phyloP scores from a whole-genome alignment of 2,888 invertebrate genomes.

The Acleris holmiana region DNA sequence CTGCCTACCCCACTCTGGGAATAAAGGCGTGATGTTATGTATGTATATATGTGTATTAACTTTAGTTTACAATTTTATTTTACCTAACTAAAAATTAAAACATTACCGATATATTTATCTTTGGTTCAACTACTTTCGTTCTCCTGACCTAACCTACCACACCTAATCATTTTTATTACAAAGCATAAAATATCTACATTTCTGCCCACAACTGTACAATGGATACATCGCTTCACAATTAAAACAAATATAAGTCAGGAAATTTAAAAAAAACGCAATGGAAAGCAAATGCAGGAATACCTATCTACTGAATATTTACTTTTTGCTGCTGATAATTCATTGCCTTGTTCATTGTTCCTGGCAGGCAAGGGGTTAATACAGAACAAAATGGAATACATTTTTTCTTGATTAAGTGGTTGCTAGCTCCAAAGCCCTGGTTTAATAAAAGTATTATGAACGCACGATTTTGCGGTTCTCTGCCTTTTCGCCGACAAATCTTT shows the following conservation, averaged over 20 bases:
- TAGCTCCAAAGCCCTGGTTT: too few species aligned
- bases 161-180: not conserved
- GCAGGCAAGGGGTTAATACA: constrained; percentile 6
- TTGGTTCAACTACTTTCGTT: not conserved
- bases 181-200: not conserved
- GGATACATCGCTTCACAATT: constrained; percentile 6
- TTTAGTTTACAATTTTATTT: too few species aligned
- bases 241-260: constrained; percentile 19
- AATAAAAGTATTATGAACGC: too few species aligned
- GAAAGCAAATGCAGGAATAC: not conserved
- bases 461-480: too few species aligned
- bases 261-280: constrained; percentile 10
- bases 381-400: constrained; percentile 1
- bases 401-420: too few species aligned
- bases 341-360: not conserved
- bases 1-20: too few species aligned
- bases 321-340: constrained; percentile 24
- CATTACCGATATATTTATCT: too few species aligned
- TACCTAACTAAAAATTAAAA: too few species aligned
- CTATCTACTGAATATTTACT: constrained; percentile 14
- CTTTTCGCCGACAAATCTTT: too few species aligned
- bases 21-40: too few species aligned
- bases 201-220: constrained; percentile 8
- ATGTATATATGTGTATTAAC: too few species aligned
- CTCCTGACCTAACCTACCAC: not conserved